Conservation (phyloP, 2,113 vertebrate genomes). For the Microcebus murinus region DNA sequence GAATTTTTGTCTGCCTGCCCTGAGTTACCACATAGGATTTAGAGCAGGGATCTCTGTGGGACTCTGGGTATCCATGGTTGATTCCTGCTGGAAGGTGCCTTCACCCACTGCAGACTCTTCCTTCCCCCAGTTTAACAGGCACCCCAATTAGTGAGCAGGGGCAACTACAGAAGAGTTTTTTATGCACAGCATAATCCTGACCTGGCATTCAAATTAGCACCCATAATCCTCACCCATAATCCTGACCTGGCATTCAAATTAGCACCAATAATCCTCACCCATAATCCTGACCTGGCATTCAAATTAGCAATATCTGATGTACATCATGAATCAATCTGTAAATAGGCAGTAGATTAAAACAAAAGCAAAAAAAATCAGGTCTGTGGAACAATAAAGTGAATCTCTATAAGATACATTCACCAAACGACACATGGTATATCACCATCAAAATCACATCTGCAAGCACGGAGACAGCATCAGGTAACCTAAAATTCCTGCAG, state of each 20-base stretch:
- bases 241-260: not conserved
- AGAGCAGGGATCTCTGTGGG: not conserved
- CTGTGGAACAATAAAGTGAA: not conserved
- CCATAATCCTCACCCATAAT: not conserved
- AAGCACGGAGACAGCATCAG: not conserved
- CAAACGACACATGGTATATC: not conserved
- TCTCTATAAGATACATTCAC: not conserved
- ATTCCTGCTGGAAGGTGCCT: not conserved
- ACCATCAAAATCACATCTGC: not conserved
- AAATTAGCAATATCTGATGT: not conserved
- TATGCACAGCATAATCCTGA: accelerated
- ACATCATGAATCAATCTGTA: not conserved
- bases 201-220: not conserved
- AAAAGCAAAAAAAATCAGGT: not conserved
- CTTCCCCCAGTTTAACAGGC: not conserved
- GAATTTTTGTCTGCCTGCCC: not conserved
- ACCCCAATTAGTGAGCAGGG: no score
- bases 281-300: not conserved
- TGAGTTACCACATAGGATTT: accelerated
- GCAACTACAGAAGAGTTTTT: not conserved
- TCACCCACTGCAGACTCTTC: not conserved
- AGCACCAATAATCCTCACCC: not conserved
- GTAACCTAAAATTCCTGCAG: not conserved
- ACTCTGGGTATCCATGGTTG: accelerated
- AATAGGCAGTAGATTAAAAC: not conserved